Conservation (phyloP, 2,797 vertebrate genomes). For the Glossophaga mutica region DNA sequence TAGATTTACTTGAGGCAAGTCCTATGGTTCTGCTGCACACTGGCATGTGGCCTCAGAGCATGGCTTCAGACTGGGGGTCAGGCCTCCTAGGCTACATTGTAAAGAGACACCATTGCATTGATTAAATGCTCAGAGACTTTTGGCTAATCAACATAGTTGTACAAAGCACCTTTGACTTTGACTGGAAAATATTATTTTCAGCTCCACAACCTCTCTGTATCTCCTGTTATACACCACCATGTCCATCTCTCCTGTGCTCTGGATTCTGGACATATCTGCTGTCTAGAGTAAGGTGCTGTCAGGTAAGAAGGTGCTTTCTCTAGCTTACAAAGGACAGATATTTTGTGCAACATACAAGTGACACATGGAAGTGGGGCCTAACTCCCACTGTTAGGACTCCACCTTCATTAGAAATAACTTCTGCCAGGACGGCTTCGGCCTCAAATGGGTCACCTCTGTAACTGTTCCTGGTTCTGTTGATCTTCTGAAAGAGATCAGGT, state of each 20-base stretch:
- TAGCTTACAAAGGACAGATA: not conserved
- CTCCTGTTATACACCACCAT: not conserved
- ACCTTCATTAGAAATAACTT: not conserved
- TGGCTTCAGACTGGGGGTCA: not conserved
- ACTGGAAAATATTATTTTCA: not conserved
- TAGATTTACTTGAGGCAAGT: not conserved
- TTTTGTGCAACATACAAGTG: not conserved
- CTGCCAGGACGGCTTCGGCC: not conserved
- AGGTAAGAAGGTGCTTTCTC: not conserved
- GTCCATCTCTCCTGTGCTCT: not conserved
- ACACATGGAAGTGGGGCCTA: not conserved
- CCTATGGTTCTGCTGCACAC: not conserved
- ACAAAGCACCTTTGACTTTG: not conserved
- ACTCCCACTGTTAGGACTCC: not conserved
- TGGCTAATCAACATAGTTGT: not conserved
- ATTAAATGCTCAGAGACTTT: not conserved
- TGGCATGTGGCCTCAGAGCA: not conserved
- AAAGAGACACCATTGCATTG: not conserved
- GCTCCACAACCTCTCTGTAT: not conserved
- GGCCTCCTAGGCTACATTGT: not conserved
- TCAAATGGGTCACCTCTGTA: not conserved
- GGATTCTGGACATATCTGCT: not conserved
- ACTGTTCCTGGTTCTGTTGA: not conserved
- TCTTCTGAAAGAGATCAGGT: not conserved
- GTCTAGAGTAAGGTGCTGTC: not conserved